phyloP scores from a whole-genome alignment of 2,888 invertebrate species.

The Hanleya hanleyi region DNA sequence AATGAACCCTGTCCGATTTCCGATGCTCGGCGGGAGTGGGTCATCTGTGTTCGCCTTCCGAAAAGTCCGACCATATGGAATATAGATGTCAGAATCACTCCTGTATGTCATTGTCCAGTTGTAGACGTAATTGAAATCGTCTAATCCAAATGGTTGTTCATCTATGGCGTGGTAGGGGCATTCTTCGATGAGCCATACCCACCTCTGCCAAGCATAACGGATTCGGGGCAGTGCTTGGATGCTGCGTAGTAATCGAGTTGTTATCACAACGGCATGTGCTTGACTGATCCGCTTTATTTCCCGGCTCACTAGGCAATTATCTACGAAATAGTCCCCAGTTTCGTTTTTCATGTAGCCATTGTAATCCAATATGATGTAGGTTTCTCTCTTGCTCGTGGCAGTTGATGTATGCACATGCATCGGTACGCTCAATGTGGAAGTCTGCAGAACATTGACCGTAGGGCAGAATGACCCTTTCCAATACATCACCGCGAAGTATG shows the following conservation, averaged over 20 bases:
- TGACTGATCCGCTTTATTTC: not conserved
- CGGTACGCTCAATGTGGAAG: too few species aligned
- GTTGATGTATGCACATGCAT: too few species aligned
- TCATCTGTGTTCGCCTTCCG: not conserved
- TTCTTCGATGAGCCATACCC: conserved; percentile 6
- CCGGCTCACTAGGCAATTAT: not conserved
- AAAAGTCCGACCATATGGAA: not conserved
- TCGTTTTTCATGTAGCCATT: not conserved
- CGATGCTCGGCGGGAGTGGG: not conserved
- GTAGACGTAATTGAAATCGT: not conserved
- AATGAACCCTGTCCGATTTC: not conserved
- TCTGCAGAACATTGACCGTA: too few species aligned
- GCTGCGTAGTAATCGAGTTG: not conserved
- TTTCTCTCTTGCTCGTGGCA: too few species aligned
- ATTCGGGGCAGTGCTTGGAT: not conserved
- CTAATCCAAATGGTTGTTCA: not conserved
- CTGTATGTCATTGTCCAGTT: conserved; percentile 11
- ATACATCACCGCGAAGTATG: too few species aligned
- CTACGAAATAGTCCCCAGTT: not conserved
- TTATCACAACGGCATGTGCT: not conserved
- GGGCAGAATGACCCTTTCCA: too few species aligned
- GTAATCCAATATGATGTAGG: not conserved
- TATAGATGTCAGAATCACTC: not conserved
- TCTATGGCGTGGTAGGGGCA: conserved; percentile 2
- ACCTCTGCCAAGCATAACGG: not conserved